phyloP scores from a whole-genome alignment of 2,888 invertebrate species.

The Dynastes maya region DNA sequence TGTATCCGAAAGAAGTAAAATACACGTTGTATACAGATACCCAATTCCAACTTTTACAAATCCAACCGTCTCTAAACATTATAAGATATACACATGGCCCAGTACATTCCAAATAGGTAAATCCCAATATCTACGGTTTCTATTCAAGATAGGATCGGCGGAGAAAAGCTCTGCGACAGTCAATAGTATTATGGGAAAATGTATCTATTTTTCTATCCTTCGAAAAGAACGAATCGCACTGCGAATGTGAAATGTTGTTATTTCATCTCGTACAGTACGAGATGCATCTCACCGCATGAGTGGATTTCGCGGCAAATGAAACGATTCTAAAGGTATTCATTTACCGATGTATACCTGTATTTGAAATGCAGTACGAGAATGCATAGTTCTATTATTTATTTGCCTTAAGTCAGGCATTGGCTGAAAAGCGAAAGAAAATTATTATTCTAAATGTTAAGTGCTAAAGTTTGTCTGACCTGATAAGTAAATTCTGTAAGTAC shows the following conservation, averaged over 20 bases:
- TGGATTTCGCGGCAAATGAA: too few relatives aligned
- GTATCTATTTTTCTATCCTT: neutral
- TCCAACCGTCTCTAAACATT: neutral
- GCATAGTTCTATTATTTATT: too few relatives aligned
- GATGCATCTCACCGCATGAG: too few relatives aligned
- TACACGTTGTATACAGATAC: neutral
- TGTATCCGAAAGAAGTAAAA: too few relatives aligned
- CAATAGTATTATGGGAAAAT: neutral
- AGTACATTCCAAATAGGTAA: neutral
- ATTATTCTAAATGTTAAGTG: too few relatives aligned
- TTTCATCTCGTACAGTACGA: neutral
- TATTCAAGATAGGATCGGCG: slow-evolving; percentile 1
- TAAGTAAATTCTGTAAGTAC: too few relatives aligned
- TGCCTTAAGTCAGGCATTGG: too few relatives aligned
- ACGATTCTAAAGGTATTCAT: too few relatives aligned
- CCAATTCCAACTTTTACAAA: neutral
- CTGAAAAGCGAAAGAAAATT: too few relatives aligned
- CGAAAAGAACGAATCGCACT: neutral
- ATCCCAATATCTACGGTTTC: neutral
- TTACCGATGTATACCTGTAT: too few relatives aligned
- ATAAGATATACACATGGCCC: neutral
- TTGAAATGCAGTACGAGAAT: too few relatives aligned
- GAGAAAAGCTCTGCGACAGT: neutral
- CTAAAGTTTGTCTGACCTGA: too few relatives aligned
- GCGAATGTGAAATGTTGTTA: slow-evolving; percentile 3